Percentiles rank a stretch among this genome's conserved stretches.
phyloP scores from a whole-genome alignment of 2,113 vertebrate genomes.

The Chascanopsetta lugubris region DNA sequence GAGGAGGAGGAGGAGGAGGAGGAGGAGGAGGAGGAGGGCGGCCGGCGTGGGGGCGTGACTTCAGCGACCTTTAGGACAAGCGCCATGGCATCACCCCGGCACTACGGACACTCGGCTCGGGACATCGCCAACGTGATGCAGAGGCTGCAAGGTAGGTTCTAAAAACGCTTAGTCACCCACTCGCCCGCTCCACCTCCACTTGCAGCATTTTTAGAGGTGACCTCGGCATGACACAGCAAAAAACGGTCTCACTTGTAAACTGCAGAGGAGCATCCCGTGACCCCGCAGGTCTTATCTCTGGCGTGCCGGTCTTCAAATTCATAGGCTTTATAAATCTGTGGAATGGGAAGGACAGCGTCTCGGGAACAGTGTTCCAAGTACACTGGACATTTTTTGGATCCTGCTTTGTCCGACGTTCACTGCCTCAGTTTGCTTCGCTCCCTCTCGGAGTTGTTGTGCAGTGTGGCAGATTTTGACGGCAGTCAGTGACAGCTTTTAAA shows the following conservation, averaged over 20 bases:
- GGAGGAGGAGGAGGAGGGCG: slow-evolving; percentile 37
- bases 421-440: slow-evolving; percentile 25
- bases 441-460: not conserved
- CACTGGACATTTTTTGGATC: slow-evolving; percentile 3
- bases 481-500: not conserved
- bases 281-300: slow-evolving; percentile 10
- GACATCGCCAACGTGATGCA: slow-evolving; percentile 97
- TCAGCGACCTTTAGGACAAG: slow-evolving; percentile 41
- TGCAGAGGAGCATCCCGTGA: slow-evolving; percentile 2
- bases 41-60: slow-evolving; percentile 36
- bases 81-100: slow-evolving; percentile 88
- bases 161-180: slow-evolving; percentile 75
- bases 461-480: not conserved
- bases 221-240: slow-evolving; percentile 77
- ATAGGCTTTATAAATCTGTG: slow-evolving; percentile 8
- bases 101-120: slow-evolving; percentile 76
- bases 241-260: slow-evolving; percentile 5
- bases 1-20: too few species aligned
- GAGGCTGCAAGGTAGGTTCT: slow-evolving; percentile 91
- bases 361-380: slow-evolving; percentile 11
- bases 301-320: slow-evolving; percentile 16
- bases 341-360: slow-evolving; percentile 43
- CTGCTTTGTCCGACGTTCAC: slow-evolving; percentile 16
- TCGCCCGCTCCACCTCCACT: slow-evolving; percentile 39
- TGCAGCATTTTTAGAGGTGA: slow-evolving; percentile 75